Base-by-base conservation (phyloP, 2,888 invertebrate genomes). In the Artemia sp. region DNA sequence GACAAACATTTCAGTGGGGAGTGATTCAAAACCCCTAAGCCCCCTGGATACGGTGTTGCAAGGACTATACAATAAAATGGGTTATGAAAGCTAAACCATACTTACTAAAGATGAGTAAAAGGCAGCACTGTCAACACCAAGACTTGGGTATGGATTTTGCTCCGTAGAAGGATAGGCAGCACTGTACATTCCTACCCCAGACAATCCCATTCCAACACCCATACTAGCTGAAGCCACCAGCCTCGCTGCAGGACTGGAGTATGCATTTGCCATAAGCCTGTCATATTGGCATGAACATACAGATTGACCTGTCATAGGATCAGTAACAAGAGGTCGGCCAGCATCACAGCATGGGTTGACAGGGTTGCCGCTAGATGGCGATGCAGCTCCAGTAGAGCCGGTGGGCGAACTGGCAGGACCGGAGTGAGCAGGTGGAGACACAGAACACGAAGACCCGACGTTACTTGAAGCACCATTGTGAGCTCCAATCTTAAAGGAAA, bases 211-310 rank as follows among this genome's bases (percentile, higher is more conserved):
- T 12, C 68, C 68, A 38, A 64, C 72, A n/a, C 72, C 73, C 24
- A 72, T 72, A 8, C 73, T 69, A 14, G 72, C 73, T 8, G 73
- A 70, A 10, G 73, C 67, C 12, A 72, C 72, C 58, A 71, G 67
- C 10, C 71, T 69, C 50, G 70, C 70, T 12, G 71, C 71, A 12
- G 71, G 69, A 52, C 69, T 69, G 6, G 67, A 51, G 12, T 67
- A 67, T 8, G 70, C 70, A 11, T 52, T 66, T 9, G 70, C 70
- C 66, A 66, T 64, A 7, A 70, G 69, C 12, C 70, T 87, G 80
- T 92, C 92, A 80, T 92, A 92, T 79, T 92, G 92, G 81, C 93
- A 93, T 75, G 92, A 92, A 81, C 92, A 93, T 75, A 93, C 90
- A 70, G 90, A 89, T 80, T 92, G 92, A 52, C 92, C 92, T 73